Percentiles rank a stretch among this genome's conserved stretches.
Conservation (phyloP, 2,113 vertebrate species). For the Pleuronectes platessa region DNA sequence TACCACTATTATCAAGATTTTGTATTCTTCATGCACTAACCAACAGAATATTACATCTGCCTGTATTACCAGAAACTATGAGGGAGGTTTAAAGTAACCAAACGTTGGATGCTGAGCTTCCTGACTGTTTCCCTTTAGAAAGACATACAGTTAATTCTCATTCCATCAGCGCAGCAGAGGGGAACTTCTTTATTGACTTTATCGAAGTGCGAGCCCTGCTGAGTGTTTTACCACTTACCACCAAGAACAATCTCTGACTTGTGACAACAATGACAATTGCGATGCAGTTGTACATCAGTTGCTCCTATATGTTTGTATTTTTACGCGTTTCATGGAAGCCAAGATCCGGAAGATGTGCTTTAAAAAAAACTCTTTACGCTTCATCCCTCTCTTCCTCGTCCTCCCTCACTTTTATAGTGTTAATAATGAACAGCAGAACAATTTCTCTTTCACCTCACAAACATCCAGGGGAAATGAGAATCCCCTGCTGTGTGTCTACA, state of each 20-base stretch:
- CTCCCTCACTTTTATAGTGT: constrained; percentile 40
- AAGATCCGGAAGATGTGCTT: constrained; percentile 20
- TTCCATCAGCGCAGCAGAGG: constrained; percentile 20
- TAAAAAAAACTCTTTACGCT: constrained; percentile 12
- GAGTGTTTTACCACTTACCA: constrained; percentile 47
- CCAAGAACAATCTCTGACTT: constrained; percentile 26
- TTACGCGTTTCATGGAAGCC: constrained; percentile 28
- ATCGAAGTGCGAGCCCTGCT: constrained; percentile 9
- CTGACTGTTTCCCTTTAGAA: background rate
- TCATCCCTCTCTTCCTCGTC: constrained; percentile 19
- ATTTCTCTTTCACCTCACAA: constrained; percentile 58
- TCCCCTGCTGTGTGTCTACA: constrained; percentile 59
- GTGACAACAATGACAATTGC: constrained; percentile 24
- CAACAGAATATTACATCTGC: background rate
- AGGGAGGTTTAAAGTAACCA: background rate
- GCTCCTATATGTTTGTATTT: constrained; percentile 23
- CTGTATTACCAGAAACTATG: background rate
- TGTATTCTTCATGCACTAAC: too few species aligned
- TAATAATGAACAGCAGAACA: constrained; percentile 56
- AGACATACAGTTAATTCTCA: constrained; percentile 17
- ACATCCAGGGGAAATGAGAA: constrained; percentile 55
- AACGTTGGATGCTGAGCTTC: background rate
- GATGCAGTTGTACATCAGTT: constrained; percentile 1
- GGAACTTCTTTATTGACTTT: constrained; percentile 32
- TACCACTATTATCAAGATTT: background rate